phyloP scores from a whole-genome alignment of 64 coral and sea anemone genomes.

The Porites australiensis region DNA sequence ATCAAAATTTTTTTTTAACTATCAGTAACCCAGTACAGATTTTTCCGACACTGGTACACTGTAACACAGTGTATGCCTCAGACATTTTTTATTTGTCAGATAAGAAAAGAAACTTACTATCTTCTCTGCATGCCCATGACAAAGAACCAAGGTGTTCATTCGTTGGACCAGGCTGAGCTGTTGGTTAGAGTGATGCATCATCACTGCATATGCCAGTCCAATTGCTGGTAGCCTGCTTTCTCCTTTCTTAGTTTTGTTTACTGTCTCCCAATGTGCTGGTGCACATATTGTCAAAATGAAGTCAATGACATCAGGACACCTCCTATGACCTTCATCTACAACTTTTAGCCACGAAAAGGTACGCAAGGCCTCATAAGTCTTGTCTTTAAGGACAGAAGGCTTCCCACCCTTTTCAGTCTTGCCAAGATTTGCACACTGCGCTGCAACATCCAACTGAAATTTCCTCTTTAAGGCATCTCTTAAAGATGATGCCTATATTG shows the following conservation, averaged over 20 bases:
- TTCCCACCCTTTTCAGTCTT: neutral
- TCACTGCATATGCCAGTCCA: constrained; percentile 28
- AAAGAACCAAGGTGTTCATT: constrained; percentile 23
- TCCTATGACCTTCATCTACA: neutral
- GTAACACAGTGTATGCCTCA: neutral
- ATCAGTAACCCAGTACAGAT: neutral
- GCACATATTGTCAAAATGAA: constrained; percentile 9
- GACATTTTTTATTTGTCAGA: neutral
- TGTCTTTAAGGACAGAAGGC: constrained; percentile 17
- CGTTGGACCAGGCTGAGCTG: constrained; percentile 40
- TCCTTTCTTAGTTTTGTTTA: constrained; percentile 2
- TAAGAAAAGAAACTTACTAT: neutral
- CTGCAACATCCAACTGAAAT: too few relatives aligned
- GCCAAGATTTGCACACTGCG: too few relatives aligned
- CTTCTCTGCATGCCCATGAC: constrained; percentile 18
- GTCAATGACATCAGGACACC: constrained; percentile 39
- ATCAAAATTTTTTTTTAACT: too few relatives aligned
- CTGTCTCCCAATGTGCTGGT: constrained; percentile 4
- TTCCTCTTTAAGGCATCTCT: neutral
- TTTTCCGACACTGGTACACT: neutral
- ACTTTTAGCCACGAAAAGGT: constrained; percentile 14
- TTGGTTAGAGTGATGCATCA: constrained; percentile 43
- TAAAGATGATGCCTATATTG: constrained; percentile 6
- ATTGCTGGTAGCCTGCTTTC: neutral
- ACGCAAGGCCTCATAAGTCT: constrained; percentile 1